Percentiles rank a stretch among this genome's conserved stretches.
These are phyloP conservation scores for Chauna torquata DNA, from an alignment of 2,113 vertebrate species.

Conservation along the genomic window DNA sequence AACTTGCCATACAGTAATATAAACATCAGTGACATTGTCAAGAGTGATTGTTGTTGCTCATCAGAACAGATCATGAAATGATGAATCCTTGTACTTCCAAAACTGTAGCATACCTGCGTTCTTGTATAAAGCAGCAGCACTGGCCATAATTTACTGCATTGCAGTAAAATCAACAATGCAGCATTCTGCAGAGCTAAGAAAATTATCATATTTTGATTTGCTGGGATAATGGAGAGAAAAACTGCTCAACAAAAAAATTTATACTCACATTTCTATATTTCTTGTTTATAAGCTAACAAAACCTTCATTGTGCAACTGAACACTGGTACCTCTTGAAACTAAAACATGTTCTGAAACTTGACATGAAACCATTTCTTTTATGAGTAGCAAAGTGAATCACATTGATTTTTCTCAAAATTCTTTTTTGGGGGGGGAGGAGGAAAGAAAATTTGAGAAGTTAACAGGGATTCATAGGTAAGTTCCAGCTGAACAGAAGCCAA, in stretches of 20 bases:
- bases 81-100: background rate
- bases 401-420: background rate
- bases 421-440: background rate
- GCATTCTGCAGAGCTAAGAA: background rate
- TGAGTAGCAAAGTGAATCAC: background rate
- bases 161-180: slow-evolving; percentile 46
- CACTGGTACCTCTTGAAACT: background rate
- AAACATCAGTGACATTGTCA: background rate
- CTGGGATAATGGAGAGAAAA: background rate
- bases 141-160: slow-evolving; percentile 25
- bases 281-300: background rate
- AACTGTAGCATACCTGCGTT: background rate
- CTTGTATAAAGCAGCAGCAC: background rate
- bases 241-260: background rate
- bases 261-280: background rate
- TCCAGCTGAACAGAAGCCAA: background rate
- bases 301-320: background rate
- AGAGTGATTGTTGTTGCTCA: background rate
- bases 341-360: background rate
- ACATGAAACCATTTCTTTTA: background rate
- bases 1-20: background rate
- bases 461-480: background rate
- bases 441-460: background rate
- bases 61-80: background rate
- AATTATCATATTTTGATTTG: background rate